Percentiles rank a stretch among this genome's conserved stretches.
Evolutionary conservation across 2,797 vertebrate genomes (phyloP).

Genomic region (Remorina albescens): DNA sequence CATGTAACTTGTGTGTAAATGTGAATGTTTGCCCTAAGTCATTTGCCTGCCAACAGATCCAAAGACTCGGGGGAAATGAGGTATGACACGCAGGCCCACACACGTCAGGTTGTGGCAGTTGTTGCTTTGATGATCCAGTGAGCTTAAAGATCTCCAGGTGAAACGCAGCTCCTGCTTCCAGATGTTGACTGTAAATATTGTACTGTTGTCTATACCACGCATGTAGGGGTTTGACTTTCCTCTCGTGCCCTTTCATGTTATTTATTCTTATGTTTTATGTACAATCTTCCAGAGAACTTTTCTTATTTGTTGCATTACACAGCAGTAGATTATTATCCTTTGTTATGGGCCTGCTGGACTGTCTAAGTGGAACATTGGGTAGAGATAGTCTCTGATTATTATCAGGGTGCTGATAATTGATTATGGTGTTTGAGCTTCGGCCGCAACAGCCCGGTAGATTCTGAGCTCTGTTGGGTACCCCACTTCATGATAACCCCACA

Average conservation of each 20-base stretch:
- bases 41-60: constrained; percentile 80
- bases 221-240: constrained; percentile 67
- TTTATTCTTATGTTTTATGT: constrained; percentile 48
- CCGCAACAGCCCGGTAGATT: constrained; percentile 51
- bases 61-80: constrained; percentile 79
- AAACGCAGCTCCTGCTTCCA: constrained; percentile 64
- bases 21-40: constrained; percentile 75
- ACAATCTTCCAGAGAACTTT: constrained; percentile 44
- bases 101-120: constrained; percentile 72
- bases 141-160: constrained; percentile 73
- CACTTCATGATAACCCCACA: constrained; percentile 62
- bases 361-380: constrained; percentile 44
- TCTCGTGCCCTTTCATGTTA: constrained; percentile 55
- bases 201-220: constrained; percentile 66
- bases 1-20: constrained; percentile 70
- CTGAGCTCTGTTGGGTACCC: constrained; percentile 40
- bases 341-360: constrained; percentile 43
- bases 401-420: constrained; percentile 63
- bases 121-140: constrained; percentile 78
- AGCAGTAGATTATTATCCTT: constrained; percentile 60
- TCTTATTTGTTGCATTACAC: constrained; percentile 47
- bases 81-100: constrained; percentile 76
- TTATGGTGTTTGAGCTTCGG: constrained; percentile 62
- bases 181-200: constrained; percentile 79
- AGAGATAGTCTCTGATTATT: constrained; percentile 62